phyloP scores from a whole-genome alignment of 2,797 vertebrate species.

The Neopelma chrysocephalum region DNA sequence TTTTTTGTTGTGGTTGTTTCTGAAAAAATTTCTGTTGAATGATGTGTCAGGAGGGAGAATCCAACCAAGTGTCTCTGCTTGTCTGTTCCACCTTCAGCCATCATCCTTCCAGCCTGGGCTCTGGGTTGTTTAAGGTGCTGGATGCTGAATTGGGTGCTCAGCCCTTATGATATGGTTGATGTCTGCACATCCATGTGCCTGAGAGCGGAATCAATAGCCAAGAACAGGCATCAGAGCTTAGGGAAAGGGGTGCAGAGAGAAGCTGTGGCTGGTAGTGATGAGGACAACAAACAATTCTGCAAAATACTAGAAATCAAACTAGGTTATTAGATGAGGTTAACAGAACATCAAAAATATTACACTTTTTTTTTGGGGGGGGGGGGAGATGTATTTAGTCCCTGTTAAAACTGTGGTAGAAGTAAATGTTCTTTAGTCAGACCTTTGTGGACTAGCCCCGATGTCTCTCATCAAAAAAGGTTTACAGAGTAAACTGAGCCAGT shows the following conservation, averaged over 20 bases:
- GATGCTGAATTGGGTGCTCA: not conserved
- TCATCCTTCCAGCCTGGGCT: not conserved
- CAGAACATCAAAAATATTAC: not conserved
- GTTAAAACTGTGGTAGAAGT: not conserved
- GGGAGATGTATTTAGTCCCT: not conserved
- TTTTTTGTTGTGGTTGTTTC: not conserved
- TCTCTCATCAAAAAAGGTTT: not conserved
- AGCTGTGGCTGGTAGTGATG: not conserved
- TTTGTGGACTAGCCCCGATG: not conserved
- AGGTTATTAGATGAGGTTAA: not conserved
- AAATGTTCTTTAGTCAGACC: not conserved
- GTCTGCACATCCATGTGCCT: not conserved
- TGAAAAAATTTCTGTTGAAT: not conserved
- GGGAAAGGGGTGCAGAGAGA: not conserved
- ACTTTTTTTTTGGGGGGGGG: not conserved
- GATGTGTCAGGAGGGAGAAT: not conserved
- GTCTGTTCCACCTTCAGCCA: not conserved
- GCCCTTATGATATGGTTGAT: accelerated
- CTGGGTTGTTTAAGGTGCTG: not conserved
- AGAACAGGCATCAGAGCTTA: not conserved
- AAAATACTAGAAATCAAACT: not conserved
- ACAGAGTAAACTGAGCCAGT: not conserved
- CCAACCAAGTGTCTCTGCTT: not conserved
- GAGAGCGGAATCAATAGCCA: not conserved
- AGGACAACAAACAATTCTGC: not conserved